phyloP scores from a whole-genome alignment of 2,113 vertebrate species.

The Hyperopisus bebe region DNA sequence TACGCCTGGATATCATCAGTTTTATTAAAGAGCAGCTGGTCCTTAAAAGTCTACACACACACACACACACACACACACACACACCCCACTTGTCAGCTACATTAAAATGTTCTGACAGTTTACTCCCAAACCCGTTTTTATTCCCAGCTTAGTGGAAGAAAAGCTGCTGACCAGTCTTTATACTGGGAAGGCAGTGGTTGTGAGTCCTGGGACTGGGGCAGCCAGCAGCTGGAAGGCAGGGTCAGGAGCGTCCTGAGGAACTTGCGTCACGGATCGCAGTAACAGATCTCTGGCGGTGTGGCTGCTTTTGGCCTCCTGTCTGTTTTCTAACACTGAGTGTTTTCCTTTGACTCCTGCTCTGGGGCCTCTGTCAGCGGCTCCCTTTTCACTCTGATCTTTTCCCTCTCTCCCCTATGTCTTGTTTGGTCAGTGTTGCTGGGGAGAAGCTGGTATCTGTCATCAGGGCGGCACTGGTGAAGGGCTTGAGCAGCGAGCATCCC shows the following conservation, averaged over 20 bases:
- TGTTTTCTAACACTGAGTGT: not conserved
- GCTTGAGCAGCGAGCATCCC: slow-evolving; percentile 63
- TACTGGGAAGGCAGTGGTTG: not conserved
- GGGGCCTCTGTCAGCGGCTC: not conserved
- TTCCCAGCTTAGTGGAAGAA: not conserved
- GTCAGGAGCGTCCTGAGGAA: not conserved
- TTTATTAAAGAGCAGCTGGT: not conserved
- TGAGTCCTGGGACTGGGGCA: not conserved
- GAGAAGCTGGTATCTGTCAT: slow-evolving; percentile 70
- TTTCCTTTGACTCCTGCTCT: not conserved
- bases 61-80: not conserved
- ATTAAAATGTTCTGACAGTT: not conserved
- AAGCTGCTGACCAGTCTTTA: not conserved
- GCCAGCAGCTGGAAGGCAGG: not conserved
- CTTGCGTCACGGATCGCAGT: not conserved
- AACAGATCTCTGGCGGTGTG: not conserved
- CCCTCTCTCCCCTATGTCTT: slow-evolving; percentile 10
- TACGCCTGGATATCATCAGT: not conserved
- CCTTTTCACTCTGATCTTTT: not conserved
- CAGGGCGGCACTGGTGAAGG: slow-evolving; percentile 76
- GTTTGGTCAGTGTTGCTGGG: slow-evolving; percentile 67
- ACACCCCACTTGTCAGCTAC: not conserved
- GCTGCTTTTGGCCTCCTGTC: not conserved
- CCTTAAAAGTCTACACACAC: not conserved
- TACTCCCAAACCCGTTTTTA: not conserved